Conservation (phyloP, 2,113 vertebrate genomes). For the Cyphomyrus discorhynchus region DNA sequence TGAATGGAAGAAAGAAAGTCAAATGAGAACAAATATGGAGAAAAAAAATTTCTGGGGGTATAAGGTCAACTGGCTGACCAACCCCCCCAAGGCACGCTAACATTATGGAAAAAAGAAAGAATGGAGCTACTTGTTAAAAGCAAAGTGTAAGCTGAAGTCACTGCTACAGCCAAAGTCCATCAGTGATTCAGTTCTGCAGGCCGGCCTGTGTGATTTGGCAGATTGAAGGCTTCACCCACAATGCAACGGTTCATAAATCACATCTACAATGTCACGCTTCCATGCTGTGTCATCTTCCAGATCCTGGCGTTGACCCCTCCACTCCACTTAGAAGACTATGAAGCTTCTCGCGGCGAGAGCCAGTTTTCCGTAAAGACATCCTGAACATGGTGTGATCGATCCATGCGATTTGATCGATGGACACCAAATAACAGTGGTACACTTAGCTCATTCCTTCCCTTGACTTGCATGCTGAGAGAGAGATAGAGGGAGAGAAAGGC, state of each 20-base stretch:
- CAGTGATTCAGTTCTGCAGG: neutral
- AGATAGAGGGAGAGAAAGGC: neutral
- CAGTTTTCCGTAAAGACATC: neutral
- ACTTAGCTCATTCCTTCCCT: constrained; percentile 19
- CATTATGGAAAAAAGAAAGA: neutral
- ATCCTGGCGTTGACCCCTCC: neutral
- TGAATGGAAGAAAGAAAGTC: too few species aligned
- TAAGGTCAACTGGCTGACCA: neutral
- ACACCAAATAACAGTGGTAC: neutral
- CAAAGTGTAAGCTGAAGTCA: neutral
- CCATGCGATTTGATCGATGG: neutral
- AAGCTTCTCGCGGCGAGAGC: neutral
- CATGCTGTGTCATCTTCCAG: neutral
- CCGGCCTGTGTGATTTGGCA: neutral
- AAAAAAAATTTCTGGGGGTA: neutral
- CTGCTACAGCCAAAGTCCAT: neutral
- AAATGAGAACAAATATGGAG: too few species aligned
- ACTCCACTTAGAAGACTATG: neutral
- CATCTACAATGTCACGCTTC: neutral
- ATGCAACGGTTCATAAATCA: neutral
- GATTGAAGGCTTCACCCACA: neutral
- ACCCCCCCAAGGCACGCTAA: neutral
- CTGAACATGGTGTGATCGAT: neutral
- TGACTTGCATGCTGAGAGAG: constrained; percentile 33
- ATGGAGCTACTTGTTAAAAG: neutral